Base-by-base conservation (phyloP, 2,113 vertebrate genomes). In the Ellobius talpinus region DNA sequence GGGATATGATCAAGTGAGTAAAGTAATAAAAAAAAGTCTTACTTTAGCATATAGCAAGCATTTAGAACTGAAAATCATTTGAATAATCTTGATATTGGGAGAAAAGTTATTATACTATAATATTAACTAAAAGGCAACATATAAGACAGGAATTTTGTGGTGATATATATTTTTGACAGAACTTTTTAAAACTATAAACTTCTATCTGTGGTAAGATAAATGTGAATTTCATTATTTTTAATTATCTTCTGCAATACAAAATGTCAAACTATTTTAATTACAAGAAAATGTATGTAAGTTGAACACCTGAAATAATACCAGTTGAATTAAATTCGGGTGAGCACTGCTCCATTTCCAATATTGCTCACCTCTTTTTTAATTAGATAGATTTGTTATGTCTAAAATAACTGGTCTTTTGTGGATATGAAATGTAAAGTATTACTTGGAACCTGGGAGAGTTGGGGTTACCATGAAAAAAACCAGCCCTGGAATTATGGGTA, bases 371-470 rank as follows among this genome's bases (percentile, higher is more conserved):
- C 55, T 9, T 89, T 65, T 93, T 76, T 90, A 76, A 77, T 89
- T 93, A 77, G 74, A 52, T 47, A 63, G 42, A 86, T 93, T 89
- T 92, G 45, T 77, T 50, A 91, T 89, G 86, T 87, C 72, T 61
- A 91, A 95, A 91, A 77, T 77, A 2, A 2, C n/a, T 73, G 12
- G 2, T 10, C 52, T 55, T 82, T 89, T 93, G 78, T 90, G 8
- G 29, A 89, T 81, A 6, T 91, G 66, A 91, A 77, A 87, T 78
- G 70, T 58, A 61, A 73, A 95, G 85, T 81, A 82, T 50, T 77
- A 92, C 11, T 74, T 95, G 82, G 68, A 8, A 52, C 89, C 17
- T 11, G 70, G 36, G 70, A 73, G 17, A 17, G 17, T 39, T 73
- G 17, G 14, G 8, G 19, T 8, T 8, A 73, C n/a, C 17, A 73